A percentile compares a stretch with the other conserved stretches of the same genome.
Conservation (phyloP, 2,888 invertebrate species). For the Drosophila meridionalis region DNA sequence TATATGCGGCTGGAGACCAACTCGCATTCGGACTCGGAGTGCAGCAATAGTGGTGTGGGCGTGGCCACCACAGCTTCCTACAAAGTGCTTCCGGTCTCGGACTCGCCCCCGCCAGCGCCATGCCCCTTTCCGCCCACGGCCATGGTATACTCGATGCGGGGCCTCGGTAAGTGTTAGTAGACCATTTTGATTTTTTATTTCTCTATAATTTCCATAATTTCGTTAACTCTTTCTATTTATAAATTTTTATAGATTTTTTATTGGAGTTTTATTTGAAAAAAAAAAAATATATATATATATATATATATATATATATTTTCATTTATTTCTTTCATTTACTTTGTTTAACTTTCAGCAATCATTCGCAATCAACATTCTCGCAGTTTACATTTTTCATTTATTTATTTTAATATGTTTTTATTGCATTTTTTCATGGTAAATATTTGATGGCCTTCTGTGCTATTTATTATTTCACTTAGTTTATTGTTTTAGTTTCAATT, state of each 20-base stretch:
- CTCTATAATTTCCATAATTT: conserved; percentile 33
- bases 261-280: conserved; percentile 12
- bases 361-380: conserved; percentile 5
- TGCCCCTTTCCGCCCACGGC: conserved; percentile 92
- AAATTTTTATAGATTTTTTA: conserved; percentile 13
- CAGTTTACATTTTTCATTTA: neutral
- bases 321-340: conserved; percentile 11
- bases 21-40: conserved; percentile 85
- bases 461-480: conserved; percentile 37
- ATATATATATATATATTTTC: neutral
- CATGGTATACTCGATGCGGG: conserved; percentile 90
- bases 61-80: conserved; percentile 84
- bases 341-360: neutral
- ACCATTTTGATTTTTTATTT: conserved; percentile 76
- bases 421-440: conserved; percentile 22
- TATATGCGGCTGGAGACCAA: conserved; percentile 86
- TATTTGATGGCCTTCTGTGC: conserved; percentile 17
- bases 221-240: neutral
- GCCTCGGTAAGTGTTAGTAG: conserved; percentile 86
- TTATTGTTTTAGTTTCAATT: conserved; percentile 48
- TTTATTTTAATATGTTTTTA: neutral
- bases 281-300: too few species aligned
- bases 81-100: conserved; percentile 85
- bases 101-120: conserved; percentile 84
- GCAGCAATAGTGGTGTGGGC: conserved; percentile 84